Percentiles rank a stretch among this genome's conserved stretches.
Conservation (phyloP, 1,140 invertebrate species). For the Drosophila kohkoa region DNA sequence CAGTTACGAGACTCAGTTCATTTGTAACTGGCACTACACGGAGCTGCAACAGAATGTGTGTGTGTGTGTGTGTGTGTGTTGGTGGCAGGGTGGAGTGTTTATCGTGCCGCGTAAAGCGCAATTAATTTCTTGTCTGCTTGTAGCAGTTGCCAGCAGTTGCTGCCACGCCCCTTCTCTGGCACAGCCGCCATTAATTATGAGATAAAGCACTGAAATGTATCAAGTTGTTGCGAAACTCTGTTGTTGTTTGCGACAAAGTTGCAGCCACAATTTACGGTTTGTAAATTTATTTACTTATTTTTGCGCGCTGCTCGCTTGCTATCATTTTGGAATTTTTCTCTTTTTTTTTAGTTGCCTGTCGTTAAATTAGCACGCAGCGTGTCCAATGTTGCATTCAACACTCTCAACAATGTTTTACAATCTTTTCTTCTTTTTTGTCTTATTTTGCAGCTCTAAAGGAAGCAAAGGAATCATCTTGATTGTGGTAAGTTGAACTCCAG, state of each 20-base stretch:
- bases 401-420: constrained; percentile 27
- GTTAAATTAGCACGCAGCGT: constrained; percentile 33
- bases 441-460: constrained; percentile 9
- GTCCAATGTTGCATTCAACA: constrained; percentile 10
- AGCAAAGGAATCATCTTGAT: neutral
- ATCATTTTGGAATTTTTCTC: constrained; percentile 55
- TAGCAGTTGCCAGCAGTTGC: constrained; percentile 56
- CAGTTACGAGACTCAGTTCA: constrained; percentile 71
- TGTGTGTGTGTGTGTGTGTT: neutral
- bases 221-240: constrained; percentile 66
- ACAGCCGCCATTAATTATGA: constrained; percentile 80
- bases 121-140: constrained; percentile 80
- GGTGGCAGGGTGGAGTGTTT: constrained; percentile 51
- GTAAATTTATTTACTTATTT: constrained; percentile 56
- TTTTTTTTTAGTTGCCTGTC: constrained; percentile 31
- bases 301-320: constrained; percentile 28
- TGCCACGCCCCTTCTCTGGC: constrained; percentile 15
- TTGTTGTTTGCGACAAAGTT: constrained; percentile 72
- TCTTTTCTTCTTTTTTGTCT: neutral
- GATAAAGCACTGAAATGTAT: constrained; percentile 83
- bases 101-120: constrained; percentile 80
- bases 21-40: constrained; percentile 63
- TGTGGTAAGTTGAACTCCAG: constrained; percentile 38
- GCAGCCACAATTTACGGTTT: constrained; percentile 74
- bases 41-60: neutral